Evolutionary conservation across 2,888 invertebrate species (phyloP).

Genomic region (Nemapogon koenigi): DNA sequence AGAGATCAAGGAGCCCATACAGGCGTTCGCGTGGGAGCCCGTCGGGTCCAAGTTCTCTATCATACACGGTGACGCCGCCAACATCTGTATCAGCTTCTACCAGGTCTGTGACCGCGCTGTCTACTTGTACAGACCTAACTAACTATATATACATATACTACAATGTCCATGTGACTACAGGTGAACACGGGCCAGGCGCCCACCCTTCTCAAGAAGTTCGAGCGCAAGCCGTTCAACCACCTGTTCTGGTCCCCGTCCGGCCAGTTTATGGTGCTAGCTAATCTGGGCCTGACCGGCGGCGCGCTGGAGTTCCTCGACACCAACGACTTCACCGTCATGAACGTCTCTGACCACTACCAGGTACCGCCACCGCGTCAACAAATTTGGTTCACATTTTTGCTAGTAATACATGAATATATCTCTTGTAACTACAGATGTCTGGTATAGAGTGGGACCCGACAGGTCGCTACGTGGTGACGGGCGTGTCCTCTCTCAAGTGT

Average conservation of each 20-base stretch:
- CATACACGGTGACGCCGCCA: constrained; percentile 89
- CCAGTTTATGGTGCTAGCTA: constrained; percentile 94
- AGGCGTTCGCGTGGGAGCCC: constrained; percentile 98
- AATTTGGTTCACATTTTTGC: not conserved
- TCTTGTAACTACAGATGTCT: constrained; percentile 64
- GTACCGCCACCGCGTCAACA: constrained; percentile 25
- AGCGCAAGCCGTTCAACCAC: constrained; percentile 89
- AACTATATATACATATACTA: no score
- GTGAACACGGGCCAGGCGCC: constrained; percentile 88
- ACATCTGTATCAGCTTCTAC: constrained; percentile 90
- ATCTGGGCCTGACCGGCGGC: constrained; percentile 83
- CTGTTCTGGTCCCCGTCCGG: constrained; percentile 96
- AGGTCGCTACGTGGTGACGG: constrained; percentile 94
- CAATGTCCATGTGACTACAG: no score
- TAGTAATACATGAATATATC: not conserved
- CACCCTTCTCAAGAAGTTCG: constrained; percentile 83
- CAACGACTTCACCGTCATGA: constrained; percentile 95
- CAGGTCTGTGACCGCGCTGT: no score
- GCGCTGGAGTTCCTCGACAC: constrained; percentile 95
- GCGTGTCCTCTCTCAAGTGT: constrained; percentile 94
- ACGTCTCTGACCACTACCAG: constrained; percentile 91
- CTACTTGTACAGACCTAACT: no score
- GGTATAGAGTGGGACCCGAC: constrained; percentile 99
- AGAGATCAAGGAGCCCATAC: constrained; percentile 91
- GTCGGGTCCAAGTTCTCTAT: constrained; percentile 95